Percentiles rank a stretch among this genome's conserved stretches.
These are phyloP conservation scores for Planococcus citri DNA, from an alignment of 1,140 invertebrate genomes.

Conservation along the genomic window DNA sequence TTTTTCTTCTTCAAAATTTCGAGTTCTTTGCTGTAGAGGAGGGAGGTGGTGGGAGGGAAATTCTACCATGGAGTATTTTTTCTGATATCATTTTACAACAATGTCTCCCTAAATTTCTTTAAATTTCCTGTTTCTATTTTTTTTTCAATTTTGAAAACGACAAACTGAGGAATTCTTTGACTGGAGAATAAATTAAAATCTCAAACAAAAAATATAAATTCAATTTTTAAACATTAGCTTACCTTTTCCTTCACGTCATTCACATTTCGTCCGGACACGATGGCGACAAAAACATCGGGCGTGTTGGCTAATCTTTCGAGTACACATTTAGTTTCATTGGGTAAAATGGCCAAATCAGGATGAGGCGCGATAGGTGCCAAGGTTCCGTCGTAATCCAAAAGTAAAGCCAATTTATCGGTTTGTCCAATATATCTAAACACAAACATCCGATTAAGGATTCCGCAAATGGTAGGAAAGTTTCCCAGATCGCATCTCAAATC, in stretches of 20 bases:
- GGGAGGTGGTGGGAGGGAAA: no score
- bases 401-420: constrained; percentile 66
- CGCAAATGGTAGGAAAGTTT: no score
- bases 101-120: no score
- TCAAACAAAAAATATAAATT: neutral
- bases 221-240: constrained; percentile 22
- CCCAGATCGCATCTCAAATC: neutral
- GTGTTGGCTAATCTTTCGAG: constrained; percentile 69
- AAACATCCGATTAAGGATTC: neutral
- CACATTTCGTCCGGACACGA: constrained; percentile 75
- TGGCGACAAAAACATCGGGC: constrained; percentile 75
- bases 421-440: constrained; percentile 64
- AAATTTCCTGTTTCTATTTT: no score
- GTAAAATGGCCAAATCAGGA: constrained; percentile 73
- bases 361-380: constrained; percentile 76
- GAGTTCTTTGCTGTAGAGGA: no score
- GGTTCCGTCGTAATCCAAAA: constrained; percentile 83
- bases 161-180: no score
- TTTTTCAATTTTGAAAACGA: no score
- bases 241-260: constrained; percentile 80
- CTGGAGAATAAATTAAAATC: neutral
- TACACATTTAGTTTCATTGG: constrained; percentile 71
- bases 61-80: no score
- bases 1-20: no score
- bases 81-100: no score